Evolutionary conservation across 2,113 vertebrate species (phyloP), one percentile per base, ranked within the genome.

Genomic region (Drymodes brunneopygia): DNA sequence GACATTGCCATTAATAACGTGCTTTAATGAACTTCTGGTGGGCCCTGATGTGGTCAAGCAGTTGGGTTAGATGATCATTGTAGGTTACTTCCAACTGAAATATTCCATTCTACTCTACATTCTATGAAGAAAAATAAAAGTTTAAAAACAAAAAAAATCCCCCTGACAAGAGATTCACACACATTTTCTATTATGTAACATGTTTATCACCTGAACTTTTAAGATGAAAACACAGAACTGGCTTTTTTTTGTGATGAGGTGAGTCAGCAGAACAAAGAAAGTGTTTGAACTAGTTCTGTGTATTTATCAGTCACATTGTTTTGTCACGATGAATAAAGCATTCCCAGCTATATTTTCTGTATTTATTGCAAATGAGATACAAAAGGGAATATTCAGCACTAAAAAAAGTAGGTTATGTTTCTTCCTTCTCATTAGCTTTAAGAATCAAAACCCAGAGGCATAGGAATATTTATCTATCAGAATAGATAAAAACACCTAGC

Each of bases 321-420:
- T 73, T 83, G 85, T 47, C 81, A 77, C 72, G 83, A 73, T n/a
- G 62, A 93, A 88, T 67, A 88, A 92, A 94, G 75, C 48, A 84
- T 62, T 53, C 51, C 51, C 70, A 75, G 74, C 44, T 69, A 33
- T 77, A 70, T 81, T 80, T 92, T 80, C 67, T 47, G 31, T 61
- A 78, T 27, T 48, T 74, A 56, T 11, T 24, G 67, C 67, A 92
- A 91, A 94, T 22, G 56, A 83, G 64, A 88, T 19, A 83, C 6
- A 85, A 92, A 77, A 95, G 64, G 23, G 73, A 56, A 67, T 17
- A 81, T 47, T 90, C 47, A 29, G 22, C 29, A 60, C 15, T 69
- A n/a, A 90, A 73, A 77, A 53, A 94, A 60, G 23, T 48, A 86
- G 77, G 81, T 66, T 81, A 65, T 29, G 28, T 71, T 86, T 94